These are phyloP conservation scores for Pollenia labialis DNA, from an alignment of 2,888 invertebrate species.

Conservation along the genomic window DNA sequence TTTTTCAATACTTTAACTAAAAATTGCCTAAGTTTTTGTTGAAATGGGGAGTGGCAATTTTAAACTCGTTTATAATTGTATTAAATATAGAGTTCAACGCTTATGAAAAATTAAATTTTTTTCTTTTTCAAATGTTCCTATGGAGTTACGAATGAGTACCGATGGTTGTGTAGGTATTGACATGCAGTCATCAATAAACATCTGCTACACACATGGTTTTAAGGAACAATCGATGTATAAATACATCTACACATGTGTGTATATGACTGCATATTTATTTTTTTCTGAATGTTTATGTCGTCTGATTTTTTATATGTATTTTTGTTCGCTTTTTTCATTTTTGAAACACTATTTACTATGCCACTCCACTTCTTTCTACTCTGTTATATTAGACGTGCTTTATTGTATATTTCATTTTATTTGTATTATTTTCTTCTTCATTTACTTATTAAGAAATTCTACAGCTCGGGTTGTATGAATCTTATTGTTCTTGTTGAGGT, in stretches of 20 bases:
- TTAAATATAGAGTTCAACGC: conserved; percentile 53
- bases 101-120: conserved; percentile 10
- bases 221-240: conserved; percentile 33
- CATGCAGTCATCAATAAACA: conserved; percentile 66
- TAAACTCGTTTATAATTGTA: conserved; percentile 36
- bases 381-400: conserved; percentile 59
- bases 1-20: conserved; percentile 7
- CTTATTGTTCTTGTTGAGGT: conserved; percentile 22
- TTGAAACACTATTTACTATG: conserved; percentile 24
- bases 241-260: not conserved
- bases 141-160: not conserved
- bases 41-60: conserved; percentile 58
- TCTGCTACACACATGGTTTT: conserved; percentile 65
- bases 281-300: conserved; percentile 46
- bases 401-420: conserved; percentile 56
- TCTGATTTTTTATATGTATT: conserved; percentile 54
- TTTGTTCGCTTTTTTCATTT: conserved; percentile 9
- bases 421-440: conserved; percentile 41
- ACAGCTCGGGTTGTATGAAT: conserved; percentile 34
- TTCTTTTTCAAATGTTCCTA: conserved; percentile 29
- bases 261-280: conserved; percentile 21
- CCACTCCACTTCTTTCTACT: conserved; percentile 27
- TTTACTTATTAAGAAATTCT: conserved; percentile 57
- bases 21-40: conserved; percentile 43
- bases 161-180: conserved; percentile 30